These are phyloP conservation scores for Mesocentrotus franciscanus DNA, from an alignment of 53 echinoderm and acorn worm species.

Conservation along the genomic window DNA sequence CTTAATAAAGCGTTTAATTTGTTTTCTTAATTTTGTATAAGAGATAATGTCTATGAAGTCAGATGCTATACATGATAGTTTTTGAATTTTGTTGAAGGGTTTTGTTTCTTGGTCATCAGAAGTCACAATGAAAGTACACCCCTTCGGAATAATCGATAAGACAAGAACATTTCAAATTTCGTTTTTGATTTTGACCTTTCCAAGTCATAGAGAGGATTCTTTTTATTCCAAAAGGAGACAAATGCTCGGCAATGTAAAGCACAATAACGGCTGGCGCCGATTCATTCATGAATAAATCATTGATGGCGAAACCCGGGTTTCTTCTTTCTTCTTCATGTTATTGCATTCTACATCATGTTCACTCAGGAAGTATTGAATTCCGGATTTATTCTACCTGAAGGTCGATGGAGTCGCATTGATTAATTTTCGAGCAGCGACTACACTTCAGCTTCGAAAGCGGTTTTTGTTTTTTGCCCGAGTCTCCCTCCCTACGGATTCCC, in stretches of 20 bases:
- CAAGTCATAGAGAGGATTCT: neutral
- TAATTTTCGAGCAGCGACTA: neutral
- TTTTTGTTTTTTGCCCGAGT: neutral
- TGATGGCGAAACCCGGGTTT: neutral
- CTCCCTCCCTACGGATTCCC: neutral
- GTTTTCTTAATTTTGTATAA: no score
- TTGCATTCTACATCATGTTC: neutral
- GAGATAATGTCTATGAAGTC: no score
- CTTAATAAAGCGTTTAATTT: no score
- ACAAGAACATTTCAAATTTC: no score
- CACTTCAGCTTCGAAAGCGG: neutral
- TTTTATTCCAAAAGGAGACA: neutral
- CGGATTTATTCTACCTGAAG: neutral
- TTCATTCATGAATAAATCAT: slow-evolving; percentile 29
- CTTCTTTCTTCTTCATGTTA: neutral
- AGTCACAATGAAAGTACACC: no score
- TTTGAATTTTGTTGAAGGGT: no score
- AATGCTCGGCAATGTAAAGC: neutral
- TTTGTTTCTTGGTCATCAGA: no score
- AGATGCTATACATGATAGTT: no score
- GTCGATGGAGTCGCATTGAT: neutral
- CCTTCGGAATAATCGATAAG: no score
- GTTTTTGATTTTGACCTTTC: neutral
- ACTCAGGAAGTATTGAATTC: neutral
- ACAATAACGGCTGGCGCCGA: neutral